phyloP scores from a whole-genome alignment of 2,888 invertebrate genomes.

The Pristionchus maxplancki region DNA sequence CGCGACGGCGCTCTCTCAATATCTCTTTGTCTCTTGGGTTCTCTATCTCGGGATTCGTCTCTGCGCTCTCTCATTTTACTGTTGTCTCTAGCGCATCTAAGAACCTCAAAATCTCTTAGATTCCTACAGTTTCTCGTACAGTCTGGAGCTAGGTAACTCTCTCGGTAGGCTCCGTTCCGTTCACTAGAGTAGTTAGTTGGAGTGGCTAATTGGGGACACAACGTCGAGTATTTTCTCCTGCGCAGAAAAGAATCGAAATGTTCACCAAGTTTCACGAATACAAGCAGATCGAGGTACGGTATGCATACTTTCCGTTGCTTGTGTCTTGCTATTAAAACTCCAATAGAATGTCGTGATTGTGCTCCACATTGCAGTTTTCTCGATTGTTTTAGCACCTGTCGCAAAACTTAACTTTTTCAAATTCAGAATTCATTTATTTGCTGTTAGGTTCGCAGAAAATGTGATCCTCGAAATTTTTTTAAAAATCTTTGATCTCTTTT shows the following conservation, averaged over 20 bases:
- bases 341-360: no score
- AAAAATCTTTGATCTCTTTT: no score
- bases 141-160: neutral
- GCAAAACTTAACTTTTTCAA: no score
- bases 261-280: constrained; percentile 45
- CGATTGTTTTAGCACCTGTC: no score
- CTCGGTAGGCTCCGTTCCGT: neutral
- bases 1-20: neutral
- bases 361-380: neutral
- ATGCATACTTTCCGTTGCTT: neutral
- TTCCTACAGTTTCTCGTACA: neutral
- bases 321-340: no score
- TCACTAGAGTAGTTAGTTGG: neutral
- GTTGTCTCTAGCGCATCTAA: constrained; percentile 19
- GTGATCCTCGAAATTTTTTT: no score
- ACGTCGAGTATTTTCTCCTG: constrained; percentile 5
- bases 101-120: neutral
- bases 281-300: constrained; percentile 34
- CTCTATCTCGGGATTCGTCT: neutral
- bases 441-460: no score
- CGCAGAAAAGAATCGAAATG: constrained; percentile 23
- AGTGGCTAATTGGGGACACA: neutral
- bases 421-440: no score
- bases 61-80: neutral
- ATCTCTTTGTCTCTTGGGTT: neutral